A percentile compares a stretch with the other conserved stretches of the same genome.
phyloP scores from a whole-genome alignment of 1,140 invertebrate species.

The Protaetia brevitarsis region DNA sequence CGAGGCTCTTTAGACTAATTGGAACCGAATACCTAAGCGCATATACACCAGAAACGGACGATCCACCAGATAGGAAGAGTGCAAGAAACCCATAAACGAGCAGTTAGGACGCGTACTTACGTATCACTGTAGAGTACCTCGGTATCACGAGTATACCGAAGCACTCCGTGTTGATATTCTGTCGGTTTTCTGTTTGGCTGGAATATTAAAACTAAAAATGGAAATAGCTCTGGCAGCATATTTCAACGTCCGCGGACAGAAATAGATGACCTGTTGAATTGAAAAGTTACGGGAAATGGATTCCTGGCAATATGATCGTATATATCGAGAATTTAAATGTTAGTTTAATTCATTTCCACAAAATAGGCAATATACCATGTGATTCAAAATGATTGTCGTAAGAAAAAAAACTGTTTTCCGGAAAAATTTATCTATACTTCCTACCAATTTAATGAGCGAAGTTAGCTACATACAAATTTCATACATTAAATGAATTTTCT shows the following conservation, averaged over 20 bases:
- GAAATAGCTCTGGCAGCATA: constrained; percentile 10
- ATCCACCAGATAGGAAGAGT: background rate
- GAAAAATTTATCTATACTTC: too few species aligned
- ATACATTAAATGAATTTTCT: too few species aligned
- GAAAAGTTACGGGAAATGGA: background rate
- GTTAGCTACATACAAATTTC: too few species aligned
- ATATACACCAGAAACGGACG: background rate
- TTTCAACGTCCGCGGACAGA: background rate
- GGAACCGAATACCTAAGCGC: background rate
- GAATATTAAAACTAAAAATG: background rate
- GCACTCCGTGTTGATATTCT: background rate
- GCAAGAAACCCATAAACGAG: constrained; percentile 9
- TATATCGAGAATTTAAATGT: too few species aligned
- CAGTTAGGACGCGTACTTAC: too few species aligned
- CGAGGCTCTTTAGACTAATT: background rate
- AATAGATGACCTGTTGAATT: constrained; percentile 11
- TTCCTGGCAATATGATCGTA: too few species aligned
- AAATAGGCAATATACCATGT: too few species aligned
- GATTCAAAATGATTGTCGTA: too few species aligned
- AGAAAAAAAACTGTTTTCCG: too few species aligned
- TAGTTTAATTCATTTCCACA: too few species aligned
- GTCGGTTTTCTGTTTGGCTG: background rate
- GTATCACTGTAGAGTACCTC: too few species aligned
- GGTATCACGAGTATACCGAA: background rate
- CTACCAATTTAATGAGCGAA: too few species aligned